Conservation (phyloP, 2,113 vertebrate species). For the Psilopsiagon aymara region DNA sequence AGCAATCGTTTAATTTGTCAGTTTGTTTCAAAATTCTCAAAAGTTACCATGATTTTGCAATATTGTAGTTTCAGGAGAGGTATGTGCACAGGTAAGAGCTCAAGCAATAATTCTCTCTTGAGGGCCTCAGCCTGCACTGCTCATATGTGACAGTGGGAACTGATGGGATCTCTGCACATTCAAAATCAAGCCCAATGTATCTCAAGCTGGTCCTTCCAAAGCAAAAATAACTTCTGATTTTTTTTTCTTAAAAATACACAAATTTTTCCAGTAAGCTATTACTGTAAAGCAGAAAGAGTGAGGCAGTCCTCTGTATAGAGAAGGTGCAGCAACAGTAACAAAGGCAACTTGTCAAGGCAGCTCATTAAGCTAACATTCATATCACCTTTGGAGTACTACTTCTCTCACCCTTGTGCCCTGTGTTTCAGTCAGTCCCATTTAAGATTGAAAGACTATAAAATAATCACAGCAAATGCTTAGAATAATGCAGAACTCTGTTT, state of each 20-base stretch:
- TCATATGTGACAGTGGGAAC: fast-evolving
- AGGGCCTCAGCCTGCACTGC: background rate
- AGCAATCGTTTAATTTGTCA: background rate
- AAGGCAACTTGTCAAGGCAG: background rate
- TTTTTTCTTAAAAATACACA: background rate
- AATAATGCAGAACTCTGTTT: background rate
- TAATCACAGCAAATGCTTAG: background rate
- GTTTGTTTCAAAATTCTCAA: background rate
- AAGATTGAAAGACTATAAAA: background rate
- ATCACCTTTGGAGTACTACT: background rate
- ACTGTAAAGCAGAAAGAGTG: background rate
- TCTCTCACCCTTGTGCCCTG: background rate
- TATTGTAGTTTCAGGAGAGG: background rate
- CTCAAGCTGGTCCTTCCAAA: background rate
- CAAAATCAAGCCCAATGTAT: background rate
- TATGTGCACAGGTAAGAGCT: background rate
- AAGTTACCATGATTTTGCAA: background rate
- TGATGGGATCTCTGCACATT: background rate
- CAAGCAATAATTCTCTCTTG: background rate
- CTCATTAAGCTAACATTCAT: background rate
- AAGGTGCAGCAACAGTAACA: background rate
- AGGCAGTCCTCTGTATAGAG: background rate
- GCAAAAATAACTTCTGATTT: background rate
- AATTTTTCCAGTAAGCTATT: background rate
- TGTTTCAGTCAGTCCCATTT: background rate